Evolutionary conservation across 1,140 invertebrate species (phyloP).

Genomic region (Drosophila melanica): DNA sequence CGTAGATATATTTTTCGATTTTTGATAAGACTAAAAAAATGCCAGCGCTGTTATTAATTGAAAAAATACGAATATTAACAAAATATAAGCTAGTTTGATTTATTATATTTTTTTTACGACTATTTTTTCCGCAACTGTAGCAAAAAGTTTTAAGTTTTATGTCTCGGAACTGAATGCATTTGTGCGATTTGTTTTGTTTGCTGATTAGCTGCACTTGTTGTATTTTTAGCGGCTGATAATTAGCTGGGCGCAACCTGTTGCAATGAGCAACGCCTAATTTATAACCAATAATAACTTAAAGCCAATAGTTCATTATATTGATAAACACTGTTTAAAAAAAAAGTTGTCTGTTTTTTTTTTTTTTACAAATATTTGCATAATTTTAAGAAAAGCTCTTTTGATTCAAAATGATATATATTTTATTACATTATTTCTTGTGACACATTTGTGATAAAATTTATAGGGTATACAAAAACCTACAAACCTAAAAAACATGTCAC

Average conservation of each 20-base stretch:
- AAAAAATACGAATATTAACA: no score
- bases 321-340: no score
- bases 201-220: not conserved
- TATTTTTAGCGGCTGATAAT: not conserved
- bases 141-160: not conserved
- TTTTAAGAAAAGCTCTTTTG: no score
- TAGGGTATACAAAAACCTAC: not conserved
- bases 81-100: no score
- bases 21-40: conserved; percentile 16
- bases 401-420: not conserved
- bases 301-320: no score
- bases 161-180: not conserved
- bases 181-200: not conserved
- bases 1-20: conserved; percentile 1
- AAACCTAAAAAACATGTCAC: not conserved
- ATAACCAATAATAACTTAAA: no score
- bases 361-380: not conserved
- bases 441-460: not conserved
- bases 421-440: not conserved
- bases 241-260: not conserved
- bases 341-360: no score
- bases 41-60: not conserved
- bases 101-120: not conserved
- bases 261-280: no score
- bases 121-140: not conserved